Base-by-base conservation (phyloP, 1,140 invertebrate species). In the Mamestra configurata region DNA sequence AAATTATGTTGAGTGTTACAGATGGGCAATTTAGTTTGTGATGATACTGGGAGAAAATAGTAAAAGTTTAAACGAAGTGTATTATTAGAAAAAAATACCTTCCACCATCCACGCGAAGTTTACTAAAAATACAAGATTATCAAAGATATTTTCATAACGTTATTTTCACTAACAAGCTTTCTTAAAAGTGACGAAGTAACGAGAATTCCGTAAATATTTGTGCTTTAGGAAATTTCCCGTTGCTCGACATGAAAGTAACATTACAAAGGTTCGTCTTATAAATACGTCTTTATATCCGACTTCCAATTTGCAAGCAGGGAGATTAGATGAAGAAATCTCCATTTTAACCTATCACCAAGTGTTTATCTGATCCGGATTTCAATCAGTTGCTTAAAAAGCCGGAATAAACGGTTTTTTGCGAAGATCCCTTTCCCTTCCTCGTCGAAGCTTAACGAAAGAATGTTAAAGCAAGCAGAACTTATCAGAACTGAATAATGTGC, bases 311-410 rank as follows among this genome's bases (percentile, higher is more conserved):
- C 70, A 37, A 64, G 15, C n/a, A 76, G 57, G 80, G 15, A 79
- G 82, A 85, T 87, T 86, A 82, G 72, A 61, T 57, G 53, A 27
- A 77, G 78, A 49, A 82, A 80, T 81, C 77, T 77, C 68, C 22
- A 76, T 79, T 76, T 82, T 80, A 75, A 70, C 37, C 81, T 75
- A 61, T 59, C 55, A 78, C 77, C 79, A 77, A 77, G 80, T 72
- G 75, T 73, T 57, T 73, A 73, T 77, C 79, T 55, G 80, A 87
- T 87, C 80, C 79, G 59, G 76, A 79, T 81, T 85, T 79, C 84
- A 84, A 86, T 88, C 85, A 84, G 83, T 83, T 82, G 84, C 81
- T 84, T 85, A 86, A 84, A 86, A 82, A 72, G 78, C 43, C 80
- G 81, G 84, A 83, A 86, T 86, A 83, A 86, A 79, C 76, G 83